Evolutionary conservation across 2,797 vertebrate species (phyloP), one percentile per base, ranked within the genome.

Genomic region (Microtus californicus): DNA sequence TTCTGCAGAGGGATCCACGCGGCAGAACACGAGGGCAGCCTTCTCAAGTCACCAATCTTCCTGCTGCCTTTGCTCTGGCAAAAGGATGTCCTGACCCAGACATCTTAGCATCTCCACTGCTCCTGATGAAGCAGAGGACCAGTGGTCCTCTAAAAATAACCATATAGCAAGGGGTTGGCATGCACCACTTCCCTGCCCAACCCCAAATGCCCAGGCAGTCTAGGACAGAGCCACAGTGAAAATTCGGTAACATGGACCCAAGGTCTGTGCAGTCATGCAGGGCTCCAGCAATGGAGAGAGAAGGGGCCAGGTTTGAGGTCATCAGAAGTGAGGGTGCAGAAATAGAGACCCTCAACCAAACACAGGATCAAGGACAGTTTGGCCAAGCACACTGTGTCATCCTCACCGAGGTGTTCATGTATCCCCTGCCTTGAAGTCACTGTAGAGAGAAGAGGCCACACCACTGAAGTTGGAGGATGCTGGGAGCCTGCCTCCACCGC

Each of bases 401-500:
- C 5, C 63, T 90, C 27, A 37, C 40, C 21, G 17, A 21, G 3
- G 51, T 31, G 27, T 74, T 43, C 11, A 25, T 88, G 51, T 12
- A 43, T 59, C 40, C 69, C 10, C 9, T 19, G 37, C 37, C 37
- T 54, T 54, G 27, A 54, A 74, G 25, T 65, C 25, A 21, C 54
- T 29, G 6, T 10, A 27, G 25, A 34, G 74, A 91, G 37, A 54
- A 34, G n/a, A 65, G n/a, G 54, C 13, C 61, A 76, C 5, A 5
- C 31, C 34, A 34, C 17, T 25, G 74, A 67, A 40, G 13, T 12
- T 31, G 27, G 43, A 48, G 67, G 85, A 48, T 12, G 31, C 61
- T 56, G 17, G 79, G 37, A 83, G 59, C 0, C 0, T 9, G 2
- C 3, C 3, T 43, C 23, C 29, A 6, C 1, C 15, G n/a, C 14